phyloP scores from a whole-genome alignment of 2,113 vertebrate species.

The Perognathus longimembris region DNA sequence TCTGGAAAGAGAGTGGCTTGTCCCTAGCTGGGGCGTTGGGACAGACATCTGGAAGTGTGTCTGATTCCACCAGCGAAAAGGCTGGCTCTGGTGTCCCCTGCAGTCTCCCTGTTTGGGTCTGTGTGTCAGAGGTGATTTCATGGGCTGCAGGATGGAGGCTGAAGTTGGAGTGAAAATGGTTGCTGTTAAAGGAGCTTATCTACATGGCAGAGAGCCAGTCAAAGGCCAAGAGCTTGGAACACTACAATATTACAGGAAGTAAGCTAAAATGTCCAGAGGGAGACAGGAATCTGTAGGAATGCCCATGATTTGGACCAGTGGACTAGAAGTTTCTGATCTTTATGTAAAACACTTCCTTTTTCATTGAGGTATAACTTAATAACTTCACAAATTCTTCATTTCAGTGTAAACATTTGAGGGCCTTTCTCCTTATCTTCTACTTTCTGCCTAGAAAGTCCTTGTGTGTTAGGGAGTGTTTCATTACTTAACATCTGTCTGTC shows the following conservation, averaged over 20 bases:
- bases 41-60: neutral
- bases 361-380: neutral
- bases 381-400: neutral
- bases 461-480: neutral
- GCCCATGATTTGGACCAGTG: neutral
- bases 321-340: neutral
- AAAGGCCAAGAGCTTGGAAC: neutral
- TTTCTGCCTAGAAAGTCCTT: neutral
- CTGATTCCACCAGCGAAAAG: neutral
- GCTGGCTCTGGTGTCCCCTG: neutral
- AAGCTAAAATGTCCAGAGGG: neutral
- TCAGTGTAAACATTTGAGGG: neutral
- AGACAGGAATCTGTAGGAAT: neutral
- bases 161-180: neutral
- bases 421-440: neutral
- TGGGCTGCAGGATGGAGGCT: neutral
- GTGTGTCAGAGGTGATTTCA: neutral
- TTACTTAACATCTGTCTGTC: neutral
- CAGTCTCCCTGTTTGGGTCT: neutral
- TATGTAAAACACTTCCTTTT: neutral
- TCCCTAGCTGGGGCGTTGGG: neutral
- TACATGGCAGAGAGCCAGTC: rapidly evolving
- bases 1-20: neutral
- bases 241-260: neutral
- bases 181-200: neutral